These are phyloP conservation scores for Odocoileus hemionus DNA, from an alignment of 2,113 vertebrate species.

Conservation along the genomic window DNA sequence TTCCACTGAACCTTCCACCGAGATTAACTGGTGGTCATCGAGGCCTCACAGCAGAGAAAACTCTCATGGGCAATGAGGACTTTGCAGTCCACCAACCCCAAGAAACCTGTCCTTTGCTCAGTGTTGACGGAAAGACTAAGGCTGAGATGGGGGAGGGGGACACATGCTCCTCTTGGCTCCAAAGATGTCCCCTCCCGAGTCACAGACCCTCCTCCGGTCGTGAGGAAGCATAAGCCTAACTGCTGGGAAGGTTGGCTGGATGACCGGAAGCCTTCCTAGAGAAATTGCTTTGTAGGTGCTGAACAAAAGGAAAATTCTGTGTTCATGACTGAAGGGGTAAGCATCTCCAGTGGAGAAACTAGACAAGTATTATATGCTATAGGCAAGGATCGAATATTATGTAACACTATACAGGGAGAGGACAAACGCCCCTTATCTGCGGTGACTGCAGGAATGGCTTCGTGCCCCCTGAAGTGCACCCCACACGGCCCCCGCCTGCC, in stretches of 20 bases:
- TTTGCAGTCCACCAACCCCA: neutral
- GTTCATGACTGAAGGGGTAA: neutral
- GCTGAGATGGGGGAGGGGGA: rapidly evolving
- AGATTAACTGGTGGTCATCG: slow-evolving; percentile 29
- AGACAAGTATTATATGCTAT: neutral
- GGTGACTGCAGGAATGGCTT: neutral
- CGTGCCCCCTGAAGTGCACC: neutral
- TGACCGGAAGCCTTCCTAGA: neutral
- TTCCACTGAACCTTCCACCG: neutral
- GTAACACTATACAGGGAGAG: neutral
- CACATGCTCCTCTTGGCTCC: neutral
- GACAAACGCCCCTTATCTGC: neutral
- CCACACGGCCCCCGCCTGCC: neutral
- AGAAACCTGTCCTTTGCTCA: neutral
- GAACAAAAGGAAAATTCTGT: neutral
- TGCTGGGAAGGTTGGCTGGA: neutral
- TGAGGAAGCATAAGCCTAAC: neutral
- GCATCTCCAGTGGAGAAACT: neutral
- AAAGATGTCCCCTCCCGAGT: neutral
- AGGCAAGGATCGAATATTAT: neutral
- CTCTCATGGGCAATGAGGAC: neutral
- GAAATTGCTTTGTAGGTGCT: neutral
- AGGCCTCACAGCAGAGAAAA: neutral
- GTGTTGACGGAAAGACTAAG: neutral
- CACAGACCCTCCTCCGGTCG: neutral